Base-by-base conservation (phyloP, 2,888 invertebrate species). In the Folsomia candida region DNA sequence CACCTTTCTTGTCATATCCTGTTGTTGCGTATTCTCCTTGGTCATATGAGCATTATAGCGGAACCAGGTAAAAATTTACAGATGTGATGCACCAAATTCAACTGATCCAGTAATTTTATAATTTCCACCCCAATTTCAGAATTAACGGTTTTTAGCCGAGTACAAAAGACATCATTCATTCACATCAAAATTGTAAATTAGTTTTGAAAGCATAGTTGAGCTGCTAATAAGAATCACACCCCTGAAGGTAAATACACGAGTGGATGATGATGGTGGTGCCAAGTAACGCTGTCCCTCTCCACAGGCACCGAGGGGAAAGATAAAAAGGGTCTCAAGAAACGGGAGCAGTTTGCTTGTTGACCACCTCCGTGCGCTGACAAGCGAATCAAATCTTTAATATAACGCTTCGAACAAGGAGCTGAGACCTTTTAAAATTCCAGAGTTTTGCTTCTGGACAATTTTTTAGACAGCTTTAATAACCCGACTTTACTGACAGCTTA, bases 271-370 rank as follows among this genome's bases (percentile, higher is more conserved):
- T 57, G 6, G 20, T 11, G 57, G 9, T 11, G 20, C 57, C 6
- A 22, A 6, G 25, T 59, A 18, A 24, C 22, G 25, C 6, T 22
- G 24, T 24, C 9, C 14, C 20, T 11, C 6, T 57, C 20, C 11
- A 57, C 11, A n/a, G 11, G 9, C 6, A 24, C 59, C 14, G 26
- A 25, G 3, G 18, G 9, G 59, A 26, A 6, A 9, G 22, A 59
- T 59, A 62, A 47, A 22, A 62, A n/a, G n/a, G n/a, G n/a, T n/a
- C n/a, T n/a, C n/a, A 62, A 62, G 29, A 62, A 62, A 29, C 62
- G 20, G 62, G 28, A 62, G 62, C 62, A 62, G 62, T 62, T 28
- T 22, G 62, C 37, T 62, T 9, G 37, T 62, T 62, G 62, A 62
- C 62, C 37, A 29, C 62, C 62, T 27, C 26, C 6, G 9, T 62